phyloP scores from a whole-genome alignment of 2,888 invertebrate genomes.

The Folsomia candida region DNA sequence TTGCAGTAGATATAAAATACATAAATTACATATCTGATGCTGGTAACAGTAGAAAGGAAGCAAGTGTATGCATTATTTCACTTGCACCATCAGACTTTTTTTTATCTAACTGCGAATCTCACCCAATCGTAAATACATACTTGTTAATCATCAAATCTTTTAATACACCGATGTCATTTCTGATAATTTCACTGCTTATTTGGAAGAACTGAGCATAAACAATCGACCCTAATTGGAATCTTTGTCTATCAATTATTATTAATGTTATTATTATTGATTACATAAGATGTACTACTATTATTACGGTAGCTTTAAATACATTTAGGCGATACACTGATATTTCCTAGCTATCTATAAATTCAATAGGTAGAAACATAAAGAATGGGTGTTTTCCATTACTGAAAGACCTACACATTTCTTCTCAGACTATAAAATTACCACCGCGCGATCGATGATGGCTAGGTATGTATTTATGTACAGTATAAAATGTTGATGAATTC shows the following conservation, averaged over 20 bases:
- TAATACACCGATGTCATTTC: background rate
- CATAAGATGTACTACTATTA: no score
- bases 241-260: background rate
- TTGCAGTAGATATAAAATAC: no score
- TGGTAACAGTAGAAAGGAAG: no score
- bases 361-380: background rate
- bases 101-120: no score
- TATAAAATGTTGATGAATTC: constrained; percentile 11
- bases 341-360: background rate
- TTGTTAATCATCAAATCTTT: background rate
- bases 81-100: no score
- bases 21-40: no score
- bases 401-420: constrained; percentile 11
- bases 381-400: constrained; percentile 6
- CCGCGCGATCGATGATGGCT: background rate
- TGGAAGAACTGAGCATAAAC: constrained; percentile 15
- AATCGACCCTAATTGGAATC: background rate
- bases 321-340: no score
- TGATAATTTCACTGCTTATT: constrained; percentile 13
- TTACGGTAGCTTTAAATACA: background rate
- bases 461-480: background rate
- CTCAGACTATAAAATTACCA: constrained; percentile 2
- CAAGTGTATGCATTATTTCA: no score
- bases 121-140: background rate
- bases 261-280: background rate